A percentile compares a stretch with the other conserved stretches of the same genome.
These are phyloP conservation scores for Kradibia gibbosae DNA, from an alignment of 1,140 invertebrate species.

Conservation along the genomic window DNA sequence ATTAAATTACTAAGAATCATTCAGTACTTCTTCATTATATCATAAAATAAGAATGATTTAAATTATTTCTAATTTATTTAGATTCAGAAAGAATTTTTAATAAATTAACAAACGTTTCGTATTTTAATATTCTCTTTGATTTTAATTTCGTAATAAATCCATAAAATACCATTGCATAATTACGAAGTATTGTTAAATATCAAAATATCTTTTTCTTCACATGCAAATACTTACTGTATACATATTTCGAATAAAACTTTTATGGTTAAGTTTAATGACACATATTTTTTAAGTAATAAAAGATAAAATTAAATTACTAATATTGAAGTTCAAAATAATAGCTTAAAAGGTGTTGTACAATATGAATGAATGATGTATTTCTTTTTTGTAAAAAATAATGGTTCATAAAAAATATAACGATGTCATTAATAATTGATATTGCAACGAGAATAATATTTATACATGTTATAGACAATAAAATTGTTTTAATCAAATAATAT, in stretches of 20 bases:
- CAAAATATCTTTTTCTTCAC: background rate
- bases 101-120: background rate
- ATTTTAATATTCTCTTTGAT: background rate
- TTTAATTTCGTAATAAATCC: background rate
- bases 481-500: too few species aligned
- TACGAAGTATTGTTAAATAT: background rate
- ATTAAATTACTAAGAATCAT: too few species aligned
- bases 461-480: background rate
- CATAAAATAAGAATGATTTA: background rate
- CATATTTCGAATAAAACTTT: background rate
- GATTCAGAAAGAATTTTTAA: too few species aligned
- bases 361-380: background rate
- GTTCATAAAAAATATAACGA: background rate
- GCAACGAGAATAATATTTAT: background rate
- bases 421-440: background rate
- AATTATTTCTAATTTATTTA: too few species aligned
- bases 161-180: background rate
- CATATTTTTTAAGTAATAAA: background rate
- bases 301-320: constrained; percentile 6
- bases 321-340: background rate
- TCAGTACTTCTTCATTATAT: too few species aligned
- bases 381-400: background rate
- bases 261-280: background rate
- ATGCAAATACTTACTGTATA: background rate
- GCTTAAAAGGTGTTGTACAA: background rate